Conservation (phyloP, 2,888 invertebrate genomes). For the Hylaea fasciaria region DNA sequence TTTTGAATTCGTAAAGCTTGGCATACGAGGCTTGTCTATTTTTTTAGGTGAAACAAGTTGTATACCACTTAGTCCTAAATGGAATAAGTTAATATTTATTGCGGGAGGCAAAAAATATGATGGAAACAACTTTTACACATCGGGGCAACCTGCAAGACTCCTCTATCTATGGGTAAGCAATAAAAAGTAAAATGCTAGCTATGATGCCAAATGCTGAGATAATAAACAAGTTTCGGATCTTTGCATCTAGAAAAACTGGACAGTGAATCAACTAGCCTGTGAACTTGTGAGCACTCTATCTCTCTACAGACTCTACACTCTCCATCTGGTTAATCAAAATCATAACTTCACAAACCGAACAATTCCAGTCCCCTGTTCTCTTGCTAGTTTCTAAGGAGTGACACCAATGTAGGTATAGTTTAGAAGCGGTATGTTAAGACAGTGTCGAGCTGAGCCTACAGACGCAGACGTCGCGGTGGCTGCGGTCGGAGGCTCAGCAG, state of each 20-base stretch:
- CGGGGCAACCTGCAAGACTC: neutral
- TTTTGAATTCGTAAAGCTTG: constrained; percentile 27
- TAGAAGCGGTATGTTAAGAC: too few species aligned
- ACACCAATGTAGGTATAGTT: too few species aligned
- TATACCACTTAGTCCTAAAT: constrained; percentile 36
- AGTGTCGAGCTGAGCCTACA: constrained; percentile 7
- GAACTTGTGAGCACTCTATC: too few species aligned
- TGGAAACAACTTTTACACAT: constrained; percentile 16
- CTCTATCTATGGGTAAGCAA: constrained; percentile 1
- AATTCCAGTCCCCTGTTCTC: too few species aligned
- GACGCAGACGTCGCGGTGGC: constrained; percentile 40
- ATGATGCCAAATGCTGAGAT: neutral
- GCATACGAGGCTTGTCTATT: constrained; percentile 19
- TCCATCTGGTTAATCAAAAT: too few species aligned
- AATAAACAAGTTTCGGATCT: neutral
- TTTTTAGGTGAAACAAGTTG: constrained; percentile 23
- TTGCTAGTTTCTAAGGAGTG: too few species aligned
- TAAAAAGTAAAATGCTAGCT: constrained; percentile 2
- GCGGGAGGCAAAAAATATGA: constrained; percentile 11
- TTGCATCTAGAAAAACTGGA: too few species aligned
- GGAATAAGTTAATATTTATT: constrained; percentile 31
- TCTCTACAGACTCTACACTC: too few species aligned
- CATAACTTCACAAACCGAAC: too few species aligned
- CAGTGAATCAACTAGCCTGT: too few species aligned
- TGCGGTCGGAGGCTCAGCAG: constrained; percentile 59